These are phyloP conservation scores for Pterostichus niger DNA, from an alignment of 2,888 invertebrate genomes.

Conservation along the genomic window DNA sequence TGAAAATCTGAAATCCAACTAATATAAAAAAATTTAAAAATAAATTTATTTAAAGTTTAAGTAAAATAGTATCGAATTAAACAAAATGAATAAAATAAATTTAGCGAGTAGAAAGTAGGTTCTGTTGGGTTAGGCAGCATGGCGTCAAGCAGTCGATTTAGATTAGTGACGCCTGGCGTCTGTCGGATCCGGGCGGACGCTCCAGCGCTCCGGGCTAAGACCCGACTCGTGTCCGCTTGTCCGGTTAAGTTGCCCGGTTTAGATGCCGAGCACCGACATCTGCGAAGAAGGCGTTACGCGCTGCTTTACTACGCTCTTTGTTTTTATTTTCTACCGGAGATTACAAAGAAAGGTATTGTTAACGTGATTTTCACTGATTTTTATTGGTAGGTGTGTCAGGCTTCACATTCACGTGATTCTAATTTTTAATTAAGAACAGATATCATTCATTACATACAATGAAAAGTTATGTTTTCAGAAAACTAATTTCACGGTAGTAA, in stretches of 20 bases:
- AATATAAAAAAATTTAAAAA: no score
- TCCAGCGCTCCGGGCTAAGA: conserved; percentile 50
- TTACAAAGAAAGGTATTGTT: background rate
- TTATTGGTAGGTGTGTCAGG: background rate
- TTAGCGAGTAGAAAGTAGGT: no score
- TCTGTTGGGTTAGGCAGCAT: background rate
- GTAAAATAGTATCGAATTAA: no score
- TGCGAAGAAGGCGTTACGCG: conserved; percentile 11
- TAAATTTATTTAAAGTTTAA: no score
- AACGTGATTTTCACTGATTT: conserved; percentile 4
- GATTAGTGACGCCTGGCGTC: conserved; percentile 70
- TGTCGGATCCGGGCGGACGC: conserved; percentile 9
- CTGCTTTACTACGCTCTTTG: conserved; percentile 24
- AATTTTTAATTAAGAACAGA: background rate
- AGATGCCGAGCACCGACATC: conserved; percentile 16
- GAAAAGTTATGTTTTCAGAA: no score
- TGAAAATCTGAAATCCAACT: no score
- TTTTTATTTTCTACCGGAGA: background rate
- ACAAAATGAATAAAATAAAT: no score
- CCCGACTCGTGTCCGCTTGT: conserved; percentile 47
- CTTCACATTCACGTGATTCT: background rate
- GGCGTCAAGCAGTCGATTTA: conserved; percentile 68
- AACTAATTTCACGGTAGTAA: no score
- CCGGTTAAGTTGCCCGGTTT: conserved; percentile 26
- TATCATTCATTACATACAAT: no score